Evolutionary conservation across 1,140 invertebrate species (phyloP), one percentile per base, ranked within the genome.

Genomic region (Aphelinus certus): DNA sequence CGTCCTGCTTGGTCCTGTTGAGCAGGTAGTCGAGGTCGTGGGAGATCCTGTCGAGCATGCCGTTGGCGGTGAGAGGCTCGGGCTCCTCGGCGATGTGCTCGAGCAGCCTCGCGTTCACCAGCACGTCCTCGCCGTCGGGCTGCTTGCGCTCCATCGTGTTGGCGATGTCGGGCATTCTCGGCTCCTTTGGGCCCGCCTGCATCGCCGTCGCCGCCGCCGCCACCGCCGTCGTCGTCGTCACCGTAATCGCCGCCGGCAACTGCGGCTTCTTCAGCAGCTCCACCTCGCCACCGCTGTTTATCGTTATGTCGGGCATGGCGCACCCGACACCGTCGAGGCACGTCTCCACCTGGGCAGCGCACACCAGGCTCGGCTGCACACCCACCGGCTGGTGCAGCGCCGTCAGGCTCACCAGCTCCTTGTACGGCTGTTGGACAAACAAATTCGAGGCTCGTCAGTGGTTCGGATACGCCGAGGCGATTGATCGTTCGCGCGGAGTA

Each of bases 1-100:
- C 43, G 7, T 74, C 58, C 26, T 76, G 64, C 73, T 82, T 81
- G 55, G 87, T 91, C 67, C 92, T 89, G 83, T 94, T 94, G 64
- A 94, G 84, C 72, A 94, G 83, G 86, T 94, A 94, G 83, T 94
- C 92, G 58, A 94, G 87, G 84, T 94, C 93, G 79, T 92, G 91
- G 1, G 92, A 92, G 80, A 94, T 94, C 77, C 92, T 90, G 83
- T 93, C 91, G 2, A 94, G 84, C 88, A 93, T 92, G 66, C 91
- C 91, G 53, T 77, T 83, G n/a, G 79, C 81, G 1, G 81, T 83
- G 26, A 75, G 26, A 0, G 71, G 9, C 9, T 74, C 5, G 76
- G 77, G 61, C 62, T 61, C 57, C 78, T 76, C 3, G 48, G 51
- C 51, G 26, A 26, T 26, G 26, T 26, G 26, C 26, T 26, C 26